These are phyloP conservation scores for Luffia ferchaultella DNA, from an alignment of 2,888 invertebrate species.

Conservation along the genomic window DNA sequence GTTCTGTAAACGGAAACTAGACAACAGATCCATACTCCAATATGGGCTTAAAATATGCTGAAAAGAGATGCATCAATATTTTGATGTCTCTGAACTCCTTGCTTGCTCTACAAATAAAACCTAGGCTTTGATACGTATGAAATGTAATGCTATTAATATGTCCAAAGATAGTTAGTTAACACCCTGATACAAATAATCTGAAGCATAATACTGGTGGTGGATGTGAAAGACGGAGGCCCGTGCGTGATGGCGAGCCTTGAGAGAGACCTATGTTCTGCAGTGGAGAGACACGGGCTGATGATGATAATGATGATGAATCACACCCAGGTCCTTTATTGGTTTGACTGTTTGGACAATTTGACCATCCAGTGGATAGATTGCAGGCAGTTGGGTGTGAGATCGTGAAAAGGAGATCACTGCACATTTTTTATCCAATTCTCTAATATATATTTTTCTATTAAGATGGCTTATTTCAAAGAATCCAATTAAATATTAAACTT, in stretches of 20 bases:
- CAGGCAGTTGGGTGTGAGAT: not conserved
- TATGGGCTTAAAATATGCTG: not conserved
- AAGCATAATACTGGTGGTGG: too few species aligned
- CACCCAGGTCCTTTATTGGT: not conserved
- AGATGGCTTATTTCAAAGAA: too few species aligned
- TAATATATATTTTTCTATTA: too few species aligned
- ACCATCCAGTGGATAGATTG: not conserved
- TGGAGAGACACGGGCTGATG: too few species aligned
- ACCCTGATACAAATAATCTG: too few species aligned
- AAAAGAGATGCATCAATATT: not conserved
- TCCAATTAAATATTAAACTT: too few species aligned
- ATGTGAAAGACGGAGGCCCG: too few species aligned
- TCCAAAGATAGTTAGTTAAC: not conserved
- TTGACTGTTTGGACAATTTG: not conserved
- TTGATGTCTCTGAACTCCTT: not conserved
- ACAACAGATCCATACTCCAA: not conserved
- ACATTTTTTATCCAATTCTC: too few species aligned
- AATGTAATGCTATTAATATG: not conserved
- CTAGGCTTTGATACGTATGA: not conserved
- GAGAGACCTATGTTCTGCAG: too few species aligned
- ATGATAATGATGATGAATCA: not conserved
- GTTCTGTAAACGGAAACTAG: not conserved
- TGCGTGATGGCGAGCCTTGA: too few species aligned
- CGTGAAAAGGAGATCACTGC: not conserved
- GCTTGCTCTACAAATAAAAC: not conserved